Evolutionary conservation across 1,140 invertebrate species (phyloP), one percentile per base, ranked within the genome.

Genomic region (Anastatus disparis): DNA sequence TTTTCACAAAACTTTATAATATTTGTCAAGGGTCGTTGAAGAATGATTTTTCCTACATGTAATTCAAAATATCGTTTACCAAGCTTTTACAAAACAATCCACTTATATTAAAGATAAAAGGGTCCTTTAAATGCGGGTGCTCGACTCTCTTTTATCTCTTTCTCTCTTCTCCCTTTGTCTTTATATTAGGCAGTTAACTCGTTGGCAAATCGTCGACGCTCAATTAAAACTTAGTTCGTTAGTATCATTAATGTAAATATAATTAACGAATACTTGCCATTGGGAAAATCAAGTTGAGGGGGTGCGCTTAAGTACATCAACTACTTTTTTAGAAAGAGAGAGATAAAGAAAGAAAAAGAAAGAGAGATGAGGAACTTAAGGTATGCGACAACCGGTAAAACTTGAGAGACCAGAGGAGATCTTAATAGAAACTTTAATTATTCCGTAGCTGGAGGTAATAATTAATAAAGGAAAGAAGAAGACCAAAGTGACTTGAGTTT

Each of bases 201-300:
- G n/a, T 9, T 10, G 31, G 46, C 52, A 64, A 64, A 64, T 64
- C 48, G 29, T 64, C 48, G 20, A 31, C 64, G 64, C 52, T 66
- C 52, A 66, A 55, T 66, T 66, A 56, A 66, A 66, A 66, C 64
- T 56, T 56, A 40, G 35, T 55, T 66, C 64, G 64, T 64, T 64
- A 66, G 64, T 46, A 46, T 56, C 52, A 56, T 55, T 56, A 66
- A 52, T 26, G 50, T 44, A 56, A 66, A 42, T 66, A 66, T 52
- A 64, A 64, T 64, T 40, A 53, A n/a, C 48, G 20, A 22, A 31
- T 20, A 46, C 44, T 53, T 29, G n/a, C 13, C 62, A 61, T 44
- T 27, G 46, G 22, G 26, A 52, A 64, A 35, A 63, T 63, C 46
- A 35, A 63, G 1, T 44, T 15, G 17, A 20, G 24, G 24, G 20